Base-by-base conservation (phyloP, 2,888 invertebrate genomes). In the Hypomecis punctinalis region DNA sequence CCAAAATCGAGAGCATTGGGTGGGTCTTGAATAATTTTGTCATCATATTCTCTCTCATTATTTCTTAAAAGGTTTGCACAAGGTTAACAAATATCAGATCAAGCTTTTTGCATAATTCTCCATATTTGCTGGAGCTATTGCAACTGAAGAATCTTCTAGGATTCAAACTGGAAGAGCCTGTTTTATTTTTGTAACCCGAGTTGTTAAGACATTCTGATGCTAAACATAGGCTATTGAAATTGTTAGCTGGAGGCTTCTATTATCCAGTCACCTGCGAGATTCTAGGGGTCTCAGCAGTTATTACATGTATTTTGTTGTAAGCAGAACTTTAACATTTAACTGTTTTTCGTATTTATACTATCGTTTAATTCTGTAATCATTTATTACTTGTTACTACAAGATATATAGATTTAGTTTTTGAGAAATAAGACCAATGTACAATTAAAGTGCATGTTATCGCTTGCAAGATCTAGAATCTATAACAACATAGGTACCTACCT, bases 1-100 rank as follows among this genome's bases (percentile, higher is more conserved):
- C 59, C 54, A 53, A 40, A 51, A 63, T 48, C 48, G 59, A 58
- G 60, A 65, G 46, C 55, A 70, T 63, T 61, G 39, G 56, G 67
- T 67, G 67, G 52, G 60, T 58, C 54, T 58, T 52, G 40, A 47
- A 56, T 47, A 55, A 46, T 37, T 46, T 56, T 33, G 56, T 40
- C 40, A 47, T 37, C 5, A 8, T 47, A 37, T 10, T 56, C 23
- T 36, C 37, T 56, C 46, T 36, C 33, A 47, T 46, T 13, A 13
- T 56, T 23, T 46, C 46, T 10, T 43, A 37, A 56, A 37, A 47
- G 13, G 56, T 23, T 47, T 39, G 8, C 11, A 56, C 55, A 46
- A 46, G 46, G 55, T 56, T 46, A 13, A 13, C 23, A 37, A 55
- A n/a, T 33, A 37, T 5, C 45, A 43, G 6, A 36, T n/a, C 7